These are phyloP conservation scores for Gymnopithys bicolor DNA, from an alignment of 2,797 vertebrate species.

Conservation along the genomic window DNA sequence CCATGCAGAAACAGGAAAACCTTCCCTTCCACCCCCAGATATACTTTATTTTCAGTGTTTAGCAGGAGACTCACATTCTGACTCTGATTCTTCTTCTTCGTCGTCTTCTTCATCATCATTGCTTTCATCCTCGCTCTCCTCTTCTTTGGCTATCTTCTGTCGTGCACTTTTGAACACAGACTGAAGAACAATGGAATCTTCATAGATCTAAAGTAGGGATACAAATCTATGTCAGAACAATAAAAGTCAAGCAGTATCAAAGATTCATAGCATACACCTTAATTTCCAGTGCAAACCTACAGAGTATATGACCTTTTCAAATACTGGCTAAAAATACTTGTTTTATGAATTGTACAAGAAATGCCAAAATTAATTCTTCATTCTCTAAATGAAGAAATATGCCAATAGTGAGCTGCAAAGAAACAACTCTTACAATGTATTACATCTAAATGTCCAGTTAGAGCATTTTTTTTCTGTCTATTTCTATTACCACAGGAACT, in stretches of 20 bases:
- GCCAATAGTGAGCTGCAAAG: not conserved
- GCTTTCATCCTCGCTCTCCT: slow-evolving; percentile 95
- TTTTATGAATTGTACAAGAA: not conserved
- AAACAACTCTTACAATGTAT: not conserved
- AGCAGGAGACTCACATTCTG: slow-evolving; percentile 83
- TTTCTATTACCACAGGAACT: not conserved
- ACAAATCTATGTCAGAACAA: slow-evolving; percentile 18
- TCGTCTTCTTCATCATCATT: slow-evolving; percentile 92
- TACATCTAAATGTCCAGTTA: not conserved
- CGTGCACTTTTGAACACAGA: slow-evolving; percentile 97
- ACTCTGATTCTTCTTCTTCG: slow-evolving; percentile 92
- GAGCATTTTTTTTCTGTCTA: not conserved
- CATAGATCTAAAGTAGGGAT: slow-evolving; percentile 87
- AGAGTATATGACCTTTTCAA: not conserved
- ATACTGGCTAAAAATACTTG: not conserved
- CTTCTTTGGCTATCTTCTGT: slow-evolving; percentile 97
- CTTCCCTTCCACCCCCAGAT: not conserved
- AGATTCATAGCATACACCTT: not conserved
- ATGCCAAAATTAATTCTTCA: not conserved
- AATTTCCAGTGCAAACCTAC: not conserved
- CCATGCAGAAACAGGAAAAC: not conserved
- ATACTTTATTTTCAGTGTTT: not conserved
- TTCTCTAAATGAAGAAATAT: not conserved
- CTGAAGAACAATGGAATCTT: slow-evolving; percentile 97
- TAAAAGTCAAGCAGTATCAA: not conserved